Base-by-base conservation (phyloP, 2,797 vertebrate genomes). In the Tenualosa ilisha region DNA sequence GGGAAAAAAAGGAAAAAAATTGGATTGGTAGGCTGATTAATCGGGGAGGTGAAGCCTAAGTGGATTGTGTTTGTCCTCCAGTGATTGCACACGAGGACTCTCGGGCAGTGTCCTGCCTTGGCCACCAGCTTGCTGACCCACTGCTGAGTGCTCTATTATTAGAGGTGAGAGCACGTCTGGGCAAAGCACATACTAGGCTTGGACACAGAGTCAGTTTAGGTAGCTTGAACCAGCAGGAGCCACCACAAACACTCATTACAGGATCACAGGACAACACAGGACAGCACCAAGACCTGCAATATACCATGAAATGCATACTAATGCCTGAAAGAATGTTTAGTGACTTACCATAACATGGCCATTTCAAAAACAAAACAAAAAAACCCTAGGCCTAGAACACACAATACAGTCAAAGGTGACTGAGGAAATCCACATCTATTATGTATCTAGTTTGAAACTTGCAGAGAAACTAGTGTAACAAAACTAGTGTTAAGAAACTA, bases 51-150 rank as follows among this genome's bases (percentile, higher is more conserved):
- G 24, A 81, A 53, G 81, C 61, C 75, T 88, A 85, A 89, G 85
- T 87, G 85, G 84, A 88, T 87, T 87, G 54, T 24, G 82, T 40
- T 81, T 40, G 82, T 82, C 68, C 31, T 84, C 79, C 85, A 88
- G 72, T 84, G 46, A 83, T 68, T 40, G 63, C 84, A 79, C 59
- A 59, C 83, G 43, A 54, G 84, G 24, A 20, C 72, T 79, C 72
- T 79, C 17, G 40, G 15, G 72, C 40, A 40, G 15, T 46, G 72
- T 46, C 37, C 37, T 46, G 72, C 65, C 31, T 72, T 37, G 11
- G 13, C 65, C 24, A 31, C 31, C n/a, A 40, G 72, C 72, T 79
- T 37, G 40, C 40, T 46, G 40, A 40, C 40, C 37, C 40, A 79
- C 72, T 79, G 37, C 40, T 0, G 15, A 79, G 65, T 24, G 11